phyloP scores from a whole-genome alignment of 2,113 vertebrate genomes.

The Peromyscus californicus region DNA sequence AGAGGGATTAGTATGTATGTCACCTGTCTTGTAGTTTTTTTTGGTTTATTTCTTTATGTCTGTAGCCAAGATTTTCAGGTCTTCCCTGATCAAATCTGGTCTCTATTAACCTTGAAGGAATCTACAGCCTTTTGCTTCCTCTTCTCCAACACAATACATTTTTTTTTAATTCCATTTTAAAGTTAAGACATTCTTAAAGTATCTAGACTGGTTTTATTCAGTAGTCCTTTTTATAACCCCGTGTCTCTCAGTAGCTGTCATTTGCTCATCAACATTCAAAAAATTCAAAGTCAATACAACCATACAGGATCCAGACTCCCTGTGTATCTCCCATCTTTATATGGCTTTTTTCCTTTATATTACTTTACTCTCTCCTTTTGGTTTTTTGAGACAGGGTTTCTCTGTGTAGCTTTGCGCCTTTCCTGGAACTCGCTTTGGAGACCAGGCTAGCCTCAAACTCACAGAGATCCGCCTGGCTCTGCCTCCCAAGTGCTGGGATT shows the following conservation, averaged over 20 bases:
- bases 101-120: neutral
- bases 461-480: too few species aligned
- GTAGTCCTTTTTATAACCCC: neutral
- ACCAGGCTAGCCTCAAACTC: too few species aligned
- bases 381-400: too few species aligned
- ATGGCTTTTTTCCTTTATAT: neutral
- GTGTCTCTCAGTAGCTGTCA: neutral
- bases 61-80: neutral
- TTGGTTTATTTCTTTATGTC: neutral
- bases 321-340: neutral
- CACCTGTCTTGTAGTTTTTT: neutral
- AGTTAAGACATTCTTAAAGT: neutral
- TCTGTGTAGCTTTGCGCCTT: too few species aligned
- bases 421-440: too few species aligned
- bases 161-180: neutral
- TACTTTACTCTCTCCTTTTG: neutral
- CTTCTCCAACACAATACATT: neutral
- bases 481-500: too few species aligned
- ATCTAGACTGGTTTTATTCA: neutral
- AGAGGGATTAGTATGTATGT: neutral
- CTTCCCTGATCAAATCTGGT: neutral
- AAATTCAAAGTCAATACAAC: neutral
- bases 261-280: neutral
- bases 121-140: neutral
- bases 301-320: neutral